A percentile compares a stretch with the other conserved stretches of the same genome.
phyloP scores from a whole-genome alignment of 2,888 invertebrate species.

The Rapana venosa region DNA sequence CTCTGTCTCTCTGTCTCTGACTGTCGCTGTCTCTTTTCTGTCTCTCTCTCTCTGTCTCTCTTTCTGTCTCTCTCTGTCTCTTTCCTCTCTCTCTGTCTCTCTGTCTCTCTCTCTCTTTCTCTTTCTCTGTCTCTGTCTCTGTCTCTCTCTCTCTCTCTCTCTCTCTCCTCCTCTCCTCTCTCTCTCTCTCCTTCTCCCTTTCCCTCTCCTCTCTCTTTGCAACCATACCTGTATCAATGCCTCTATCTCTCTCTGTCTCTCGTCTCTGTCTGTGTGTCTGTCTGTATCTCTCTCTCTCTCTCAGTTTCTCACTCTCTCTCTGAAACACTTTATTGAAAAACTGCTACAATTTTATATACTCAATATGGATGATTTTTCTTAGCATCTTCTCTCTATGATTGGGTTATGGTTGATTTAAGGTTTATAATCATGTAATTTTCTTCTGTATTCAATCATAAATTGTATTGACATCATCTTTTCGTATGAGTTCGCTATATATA shows the following conservation, averaged over 20 bases:
- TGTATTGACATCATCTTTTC: too few species aligned
- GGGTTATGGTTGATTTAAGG: too few species aligned
- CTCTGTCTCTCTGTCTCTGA: background rate
- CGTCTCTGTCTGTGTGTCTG: slow-evolving; percentile 16
- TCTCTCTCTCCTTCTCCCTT: slow-evolving; percentile 31
- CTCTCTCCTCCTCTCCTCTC: background rate
- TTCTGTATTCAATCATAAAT: too few species aligned
- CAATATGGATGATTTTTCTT: too few species aligned
- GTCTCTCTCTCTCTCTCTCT: background rate
- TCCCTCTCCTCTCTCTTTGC: background rate
- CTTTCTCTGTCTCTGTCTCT: background rate
- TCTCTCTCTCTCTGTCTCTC: slow-evolving; percentile 31
- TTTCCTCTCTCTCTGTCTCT: background rate
- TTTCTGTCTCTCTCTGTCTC: background rate
- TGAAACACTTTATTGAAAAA: too few species aligned
- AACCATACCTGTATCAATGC: background rate
- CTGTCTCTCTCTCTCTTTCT: background rate
- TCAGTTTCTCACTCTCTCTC: background rate
- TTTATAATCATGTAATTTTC: too few species aligned
- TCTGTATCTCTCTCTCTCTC: slow-evolving; percentile 20
- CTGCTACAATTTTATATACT: too few species aligned
- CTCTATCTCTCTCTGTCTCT: slow-evolving; percentile 4
- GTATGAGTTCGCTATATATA: too few species aligned
- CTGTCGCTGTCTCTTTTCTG: background rate
- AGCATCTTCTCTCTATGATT: too few species aligned